Evolutionary conservation across 1,140 invertebrate species (phyloP).

Genomic region (Eupristina koningsbergeri): DNA sequence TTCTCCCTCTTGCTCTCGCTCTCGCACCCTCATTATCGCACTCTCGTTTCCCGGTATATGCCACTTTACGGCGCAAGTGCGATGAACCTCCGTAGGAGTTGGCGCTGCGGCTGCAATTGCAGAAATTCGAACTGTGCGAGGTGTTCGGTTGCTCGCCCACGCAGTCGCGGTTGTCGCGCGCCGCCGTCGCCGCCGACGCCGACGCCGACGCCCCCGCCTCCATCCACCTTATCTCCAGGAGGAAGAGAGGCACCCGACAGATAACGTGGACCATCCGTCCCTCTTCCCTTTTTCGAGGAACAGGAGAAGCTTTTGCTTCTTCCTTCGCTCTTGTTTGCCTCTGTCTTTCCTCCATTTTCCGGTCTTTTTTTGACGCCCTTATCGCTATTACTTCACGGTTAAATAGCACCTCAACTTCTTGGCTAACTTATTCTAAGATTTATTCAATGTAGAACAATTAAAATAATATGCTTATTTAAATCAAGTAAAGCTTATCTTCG

Average conservation of each 20-base stretch:
- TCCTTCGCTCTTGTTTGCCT: not conserved
- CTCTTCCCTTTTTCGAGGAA: not conserved
- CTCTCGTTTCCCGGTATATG: conserved; percentile 40
- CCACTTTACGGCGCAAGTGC: conserved; percentile 14
- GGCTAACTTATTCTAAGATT: no score
- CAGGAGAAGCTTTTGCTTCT: not conserved
- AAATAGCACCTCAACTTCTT: no score
- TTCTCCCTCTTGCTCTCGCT: not conserved
- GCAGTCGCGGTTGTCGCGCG: conserved; percentile 23
- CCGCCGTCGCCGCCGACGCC: not conserved
- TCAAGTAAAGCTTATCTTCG: no score
- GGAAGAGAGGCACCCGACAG: conserved; percentile 1
- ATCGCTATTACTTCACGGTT: no score
- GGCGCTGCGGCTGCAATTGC: conserved; percentile 60
- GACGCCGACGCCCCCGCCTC: no score
- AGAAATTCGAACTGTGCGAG: conserved; percentile 63
- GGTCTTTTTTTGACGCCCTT: no score
- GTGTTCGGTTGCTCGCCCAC: conserved; percentile 65
- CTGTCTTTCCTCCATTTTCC: not conserved
- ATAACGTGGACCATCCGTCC: not conserved
- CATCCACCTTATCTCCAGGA: conserved; percentile 12
- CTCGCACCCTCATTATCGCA: not conserved
- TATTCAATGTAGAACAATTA: no score
- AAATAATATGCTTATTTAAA: no score
- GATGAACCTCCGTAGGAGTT: conserved; percentile 37